Percentiles rank a stretch among this genome's conserved stretches.
phyloP scores from a whole-genome alignment of 1,140 invertebrate genomes.

The Drosophila quadrilineata region DNA sequence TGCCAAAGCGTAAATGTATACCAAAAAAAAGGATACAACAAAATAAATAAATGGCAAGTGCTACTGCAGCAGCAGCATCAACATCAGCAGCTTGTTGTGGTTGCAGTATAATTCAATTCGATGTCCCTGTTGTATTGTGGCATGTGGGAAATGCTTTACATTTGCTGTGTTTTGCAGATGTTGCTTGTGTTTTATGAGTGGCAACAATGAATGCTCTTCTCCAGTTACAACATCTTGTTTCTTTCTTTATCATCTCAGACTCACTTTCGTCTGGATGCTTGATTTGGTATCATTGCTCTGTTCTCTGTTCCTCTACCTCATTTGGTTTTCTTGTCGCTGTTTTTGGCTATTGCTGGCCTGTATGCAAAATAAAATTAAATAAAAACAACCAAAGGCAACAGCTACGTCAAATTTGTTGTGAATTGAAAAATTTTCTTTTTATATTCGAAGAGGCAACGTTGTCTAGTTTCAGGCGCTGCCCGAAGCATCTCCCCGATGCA shows the following conservation, averaged over 20 bases:
- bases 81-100: background rate
- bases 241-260: background rate
- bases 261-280: slow-evolving; percentile 26
- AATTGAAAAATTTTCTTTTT: slow-evolving; percentile 58
- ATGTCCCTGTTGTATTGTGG: slow-evolving; percentile 32
- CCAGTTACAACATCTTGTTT: background rate
- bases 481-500: slow-evolving; percentile 12
- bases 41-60: background rate
- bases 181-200: slow-evolving; percentile 25
- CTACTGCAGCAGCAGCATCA: background rate
- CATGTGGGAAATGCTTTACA: slow-evolving; percentile 35
- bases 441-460: slow-evolving; percentile 34
- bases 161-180: slow-evolving; percentile 4
- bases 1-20: no score
- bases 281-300: slow-evolving; percentile 32
- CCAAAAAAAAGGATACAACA: slow-evolving; percentile 7
- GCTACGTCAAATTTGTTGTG: slow-evolving; percentile 36
- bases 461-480: slow-evolving; percentile 61
- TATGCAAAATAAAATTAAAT: slow-evolving; percentile 70
- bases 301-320: slow-evolving; percentile 24
- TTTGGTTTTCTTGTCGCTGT: slow-evolving; percentile 34
- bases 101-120: slow-evolving; percentile 20
- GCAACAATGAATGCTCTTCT: slow-evolving; percentile 28
- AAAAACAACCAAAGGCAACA: slow-evolving; percentile 67
- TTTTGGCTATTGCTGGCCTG: slow-evolving; percentile 25